Percentiles rank a stretch among this genome's conserved stretches.
These are phyloP conservation scores for Gymnothorax javanicus DNA, from an alignment of 2,797 vertebrate genomes.

Conservation along the genomic window DNA sequence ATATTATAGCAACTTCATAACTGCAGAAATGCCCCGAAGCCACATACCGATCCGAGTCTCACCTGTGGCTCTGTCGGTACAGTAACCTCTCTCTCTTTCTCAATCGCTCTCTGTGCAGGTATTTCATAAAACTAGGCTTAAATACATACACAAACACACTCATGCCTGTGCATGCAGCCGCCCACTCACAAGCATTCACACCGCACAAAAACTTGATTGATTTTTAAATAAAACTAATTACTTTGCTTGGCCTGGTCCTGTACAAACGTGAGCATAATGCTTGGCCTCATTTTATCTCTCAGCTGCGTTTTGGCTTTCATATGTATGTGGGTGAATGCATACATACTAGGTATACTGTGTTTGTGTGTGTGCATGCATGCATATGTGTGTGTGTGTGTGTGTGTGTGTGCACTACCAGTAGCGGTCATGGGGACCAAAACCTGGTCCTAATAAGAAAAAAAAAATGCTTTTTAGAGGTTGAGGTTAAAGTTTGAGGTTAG, in stretches of 20 bases:
- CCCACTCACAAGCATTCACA: neutral
- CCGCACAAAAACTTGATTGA: neutral
- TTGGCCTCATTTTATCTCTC: neutral
- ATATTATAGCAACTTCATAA: constrained; percentile 48
- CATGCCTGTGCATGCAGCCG: neutral
- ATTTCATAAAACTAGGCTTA: neutral
- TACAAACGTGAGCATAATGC: neutral
- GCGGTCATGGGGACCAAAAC: too few relatives aligned
- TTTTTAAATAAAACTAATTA: neutral
- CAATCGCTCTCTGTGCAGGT: neutral
- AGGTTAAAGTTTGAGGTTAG: too few relatives aligned
- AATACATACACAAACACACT: neutral
- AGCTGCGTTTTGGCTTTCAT: neutral
- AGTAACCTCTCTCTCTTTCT: neutral
- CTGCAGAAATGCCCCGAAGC: constrained; percentile 42
- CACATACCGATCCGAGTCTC: constrained; percentile 43
- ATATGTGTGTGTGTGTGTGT: neutral
- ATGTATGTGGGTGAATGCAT: neutral
- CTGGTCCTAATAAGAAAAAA: too few relatives aligned
- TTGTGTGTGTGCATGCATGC: neutral
- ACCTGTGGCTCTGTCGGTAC: constrained; percentile 39
- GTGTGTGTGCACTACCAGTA: neutral
- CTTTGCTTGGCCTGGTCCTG: neutral
- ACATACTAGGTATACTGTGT: neutral
- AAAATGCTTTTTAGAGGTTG: too few relatives aligned